These are phyloP conservation scores for Calameuta pallipes DNA, from an alignment of 2,888 invertebrate species.

Conservation along the genomic window DNA sequence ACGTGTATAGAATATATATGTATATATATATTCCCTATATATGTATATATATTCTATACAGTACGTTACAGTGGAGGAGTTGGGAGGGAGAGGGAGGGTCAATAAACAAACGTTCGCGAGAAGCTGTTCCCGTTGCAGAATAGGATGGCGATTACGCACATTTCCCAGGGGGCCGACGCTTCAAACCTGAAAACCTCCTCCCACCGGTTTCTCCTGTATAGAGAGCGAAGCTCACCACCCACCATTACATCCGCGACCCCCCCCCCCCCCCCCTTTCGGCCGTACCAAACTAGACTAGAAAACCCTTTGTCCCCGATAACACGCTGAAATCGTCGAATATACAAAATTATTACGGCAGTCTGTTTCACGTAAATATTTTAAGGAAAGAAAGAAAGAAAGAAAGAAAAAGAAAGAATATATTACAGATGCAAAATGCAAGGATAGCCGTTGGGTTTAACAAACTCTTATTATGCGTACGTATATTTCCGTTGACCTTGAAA, in stretches of 20 bases:
- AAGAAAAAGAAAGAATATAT: not conserved
- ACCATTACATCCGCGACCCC: not conserved
- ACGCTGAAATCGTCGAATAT: not conserved
- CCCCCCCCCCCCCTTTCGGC: not conserved
- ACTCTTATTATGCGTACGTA: not conserved
- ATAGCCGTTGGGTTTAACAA: not conserved
- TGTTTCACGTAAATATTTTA: not conserved
- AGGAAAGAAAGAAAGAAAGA: not conserved
- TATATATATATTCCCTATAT: not conserved
- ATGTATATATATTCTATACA: not conserved
- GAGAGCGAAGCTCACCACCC: not conserved
- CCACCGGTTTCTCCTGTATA: not conserved
- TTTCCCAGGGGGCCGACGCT: conserved; percentile 58
- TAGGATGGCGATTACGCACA: conserved; percentile 62
- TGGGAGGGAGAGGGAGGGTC: conserved; percentile 8
- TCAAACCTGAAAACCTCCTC: conserved; percentile 33
- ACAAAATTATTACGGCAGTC: not conserved
- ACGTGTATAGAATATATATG: not conserved
- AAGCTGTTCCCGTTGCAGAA: conserved; percentile 46
- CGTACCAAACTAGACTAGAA: not conserved
- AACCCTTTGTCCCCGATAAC: not conserved
- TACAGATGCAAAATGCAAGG: too few species aligned
- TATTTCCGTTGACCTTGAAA: too few species aligned
- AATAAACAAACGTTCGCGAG: conserved; percentile 46
- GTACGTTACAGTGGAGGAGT: not conserved